phyloP scores from a whole-genome alignment of 2,888 invertebrate species.

The Drosophila cracens region DNA sequence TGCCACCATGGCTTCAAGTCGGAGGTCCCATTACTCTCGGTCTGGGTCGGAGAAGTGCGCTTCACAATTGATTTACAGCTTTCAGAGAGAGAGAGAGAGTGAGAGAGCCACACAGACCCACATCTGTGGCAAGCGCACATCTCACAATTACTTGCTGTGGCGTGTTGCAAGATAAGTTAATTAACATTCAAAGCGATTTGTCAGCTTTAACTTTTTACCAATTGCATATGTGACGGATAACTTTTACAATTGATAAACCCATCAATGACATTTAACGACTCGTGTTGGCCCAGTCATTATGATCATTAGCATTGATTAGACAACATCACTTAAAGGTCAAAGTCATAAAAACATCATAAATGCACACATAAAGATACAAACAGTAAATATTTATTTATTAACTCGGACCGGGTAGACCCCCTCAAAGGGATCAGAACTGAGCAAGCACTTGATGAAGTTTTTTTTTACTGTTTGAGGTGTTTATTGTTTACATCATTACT shows the following conservation, averaged over 20 bases:
- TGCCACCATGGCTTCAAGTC: constrained; percentile 44
- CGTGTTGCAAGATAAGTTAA: constrained; percentile 62
- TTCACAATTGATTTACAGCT: constrained; percentile 60
- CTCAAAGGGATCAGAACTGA: not conserved
- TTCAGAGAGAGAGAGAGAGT: not conserved
- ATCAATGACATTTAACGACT: constrained; percentile 57
- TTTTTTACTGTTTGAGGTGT: not conserved
- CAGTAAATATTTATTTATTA: constrained; percentile 14
- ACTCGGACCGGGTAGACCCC: not conserved
- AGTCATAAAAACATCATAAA: constrained; percentile 57
- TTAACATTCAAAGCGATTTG: constrained; percentile 52
- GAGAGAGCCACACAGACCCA: constrained; percentile 19
- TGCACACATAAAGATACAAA: not conserved
- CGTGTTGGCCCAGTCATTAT: constrained; percentile 47
- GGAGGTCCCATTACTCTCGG: constrained; percentile 1
- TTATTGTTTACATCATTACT: not conserved
- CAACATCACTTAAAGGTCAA: constrained; percentile 67
- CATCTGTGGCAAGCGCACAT: constrained; percentile 12
- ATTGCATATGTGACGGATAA: constrained; percentile 58
- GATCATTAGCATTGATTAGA: constrained; percentile 64
- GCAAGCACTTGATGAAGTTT: not conserved
- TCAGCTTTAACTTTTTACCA: constrained; percentile 44
- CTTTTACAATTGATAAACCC: constrained; percentile 59
- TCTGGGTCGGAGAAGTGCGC: not conserved
- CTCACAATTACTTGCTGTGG: not conserved